These are phyloP conservation scores for Leptinotarsa lineolata DNA, from an alignment of 1,140 invertebrate species.

Conservation along the genomic window DNA sequence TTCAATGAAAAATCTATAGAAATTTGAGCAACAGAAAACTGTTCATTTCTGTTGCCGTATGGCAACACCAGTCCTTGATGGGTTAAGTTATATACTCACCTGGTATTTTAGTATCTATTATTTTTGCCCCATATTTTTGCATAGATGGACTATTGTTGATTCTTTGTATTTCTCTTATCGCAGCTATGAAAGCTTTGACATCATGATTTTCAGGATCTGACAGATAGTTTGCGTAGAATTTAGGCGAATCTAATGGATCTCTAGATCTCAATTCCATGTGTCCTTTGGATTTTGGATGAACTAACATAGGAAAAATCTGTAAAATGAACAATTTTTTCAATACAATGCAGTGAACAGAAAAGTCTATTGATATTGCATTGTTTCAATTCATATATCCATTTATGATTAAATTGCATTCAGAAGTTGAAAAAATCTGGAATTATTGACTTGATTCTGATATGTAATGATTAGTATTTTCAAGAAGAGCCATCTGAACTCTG, in stretches of 20 bases:
- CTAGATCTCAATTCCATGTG: constrained; percentile 61
- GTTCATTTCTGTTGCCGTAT: no score
- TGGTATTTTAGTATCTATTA: constrained; percentile 57
- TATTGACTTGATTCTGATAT: no score
- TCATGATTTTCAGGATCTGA: constrained; percentile 58
- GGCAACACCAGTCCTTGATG: no score
- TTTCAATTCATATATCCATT: no score
- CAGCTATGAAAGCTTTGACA: constrained; percentile 54
- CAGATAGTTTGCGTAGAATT: constrained; percentile 70
- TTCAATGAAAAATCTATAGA: no score
- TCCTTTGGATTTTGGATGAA: constrained; percentile 73
- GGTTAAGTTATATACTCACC: constrained; percentile 20
- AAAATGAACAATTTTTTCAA: not conserved
- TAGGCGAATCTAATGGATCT: constrained; percentile 68
- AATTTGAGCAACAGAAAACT: no score
- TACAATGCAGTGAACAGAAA: no score
- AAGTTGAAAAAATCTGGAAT: no score
- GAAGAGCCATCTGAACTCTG: no score
- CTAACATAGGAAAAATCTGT: constrained; percentile 69
- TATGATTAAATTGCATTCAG: no score
- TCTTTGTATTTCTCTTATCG: constrained; percentile 52
- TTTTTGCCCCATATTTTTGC: constrained; percentile 52
- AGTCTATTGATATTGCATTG: no score
- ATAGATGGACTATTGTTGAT: constrained; percentile 51
- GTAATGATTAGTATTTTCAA: no score